Percentiles rank a stretch among this genome's conserved stretches.
Conservation (phyloP, 2,888 invertebrate species). For the Pterobdella sp. region DNA sequence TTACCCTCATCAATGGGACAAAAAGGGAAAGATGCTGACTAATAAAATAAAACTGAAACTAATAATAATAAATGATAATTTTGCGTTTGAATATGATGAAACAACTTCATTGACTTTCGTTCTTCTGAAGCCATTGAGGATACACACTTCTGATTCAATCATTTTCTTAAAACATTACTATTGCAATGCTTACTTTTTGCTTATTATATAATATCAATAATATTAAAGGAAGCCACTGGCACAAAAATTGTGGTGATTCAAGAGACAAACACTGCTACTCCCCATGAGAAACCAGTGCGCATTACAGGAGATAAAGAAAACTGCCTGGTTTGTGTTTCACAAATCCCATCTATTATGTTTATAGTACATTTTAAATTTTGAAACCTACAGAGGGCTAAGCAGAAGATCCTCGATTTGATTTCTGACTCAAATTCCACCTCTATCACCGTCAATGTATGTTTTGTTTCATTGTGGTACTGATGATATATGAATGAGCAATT, state of each 20-base stretch:
- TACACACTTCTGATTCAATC: background rate
- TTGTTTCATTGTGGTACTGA: background rate
- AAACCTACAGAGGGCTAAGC: conserved; percentile 64
- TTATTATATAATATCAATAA: background rate
- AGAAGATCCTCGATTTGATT: conserved; percentile 80
- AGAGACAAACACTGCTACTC: conserved; percentile 85
- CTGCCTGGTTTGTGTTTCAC: conserved; percentile 40
- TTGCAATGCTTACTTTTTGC: no score
- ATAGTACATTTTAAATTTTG: no score
- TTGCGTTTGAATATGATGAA: background rate
- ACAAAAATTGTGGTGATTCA: conserved; percentile 99
- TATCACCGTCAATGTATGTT: background rate
- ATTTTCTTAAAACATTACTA: no score
- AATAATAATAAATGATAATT: no score
- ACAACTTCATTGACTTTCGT: conserved; percentile 4
- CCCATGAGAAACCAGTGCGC: conserved; percentile 75
- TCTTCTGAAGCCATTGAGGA: background rate
- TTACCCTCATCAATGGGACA: no score
- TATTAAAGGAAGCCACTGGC: conserved; percentile 59
- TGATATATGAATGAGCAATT: background rate
- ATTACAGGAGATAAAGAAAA: conserved; percentile 72
- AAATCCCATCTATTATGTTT: background rate
- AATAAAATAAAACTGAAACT: no score
- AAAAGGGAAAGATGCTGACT: no score
- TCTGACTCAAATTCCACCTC: conserved; percentile 60